Conservation (phyloP, 2,797 vertebrate genomes). For the Ibycter americanus region DNA sequence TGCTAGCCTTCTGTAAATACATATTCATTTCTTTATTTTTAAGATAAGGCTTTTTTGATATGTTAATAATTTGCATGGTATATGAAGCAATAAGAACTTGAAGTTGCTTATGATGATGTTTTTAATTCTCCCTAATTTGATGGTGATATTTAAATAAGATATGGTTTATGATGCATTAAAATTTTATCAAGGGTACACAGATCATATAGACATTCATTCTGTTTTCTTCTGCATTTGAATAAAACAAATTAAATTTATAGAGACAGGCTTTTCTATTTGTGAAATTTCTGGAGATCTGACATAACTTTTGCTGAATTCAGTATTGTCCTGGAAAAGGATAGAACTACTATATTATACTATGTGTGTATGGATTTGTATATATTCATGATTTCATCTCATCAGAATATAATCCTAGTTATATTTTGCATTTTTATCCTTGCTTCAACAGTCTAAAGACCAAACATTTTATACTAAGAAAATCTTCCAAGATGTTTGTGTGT, state of each 20-base stretch:
- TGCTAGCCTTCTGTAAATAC: neutral
- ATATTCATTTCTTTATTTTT: neutral
- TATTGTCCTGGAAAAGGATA: neutral
- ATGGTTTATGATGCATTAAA: neutral
- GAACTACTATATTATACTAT: neutral
- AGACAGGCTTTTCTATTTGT: neutral
- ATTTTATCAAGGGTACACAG: neutral
- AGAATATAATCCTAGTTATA: neutral
- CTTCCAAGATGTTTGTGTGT: neutral
- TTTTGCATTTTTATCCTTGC: neutral
- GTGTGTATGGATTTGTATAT: neutral
- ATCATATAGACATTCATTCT: neutral
- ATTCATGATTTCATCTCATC: neutral
- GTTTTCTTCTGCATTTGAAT: neutral
- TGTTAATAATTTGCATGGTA: neutral
- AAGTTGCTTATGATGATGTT: neutral
- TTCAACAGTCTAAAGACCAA: neutral
- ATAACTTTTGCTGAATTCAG: neutral
- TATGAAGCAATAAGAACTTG: neutral
- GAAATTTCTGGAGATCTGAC: neutral
- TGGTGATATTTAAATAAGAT: neutral
- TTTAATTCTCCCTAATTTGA: neutral
- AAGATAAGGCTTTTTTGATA: rapidly evolving
- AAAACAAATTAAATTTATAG: neutral
- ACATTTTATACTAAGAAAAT: neutral